Evolutionary conservation across 2,888 invertebrate species (phyloP).

Genomic region (Netelia fuscicornis): DNA sequence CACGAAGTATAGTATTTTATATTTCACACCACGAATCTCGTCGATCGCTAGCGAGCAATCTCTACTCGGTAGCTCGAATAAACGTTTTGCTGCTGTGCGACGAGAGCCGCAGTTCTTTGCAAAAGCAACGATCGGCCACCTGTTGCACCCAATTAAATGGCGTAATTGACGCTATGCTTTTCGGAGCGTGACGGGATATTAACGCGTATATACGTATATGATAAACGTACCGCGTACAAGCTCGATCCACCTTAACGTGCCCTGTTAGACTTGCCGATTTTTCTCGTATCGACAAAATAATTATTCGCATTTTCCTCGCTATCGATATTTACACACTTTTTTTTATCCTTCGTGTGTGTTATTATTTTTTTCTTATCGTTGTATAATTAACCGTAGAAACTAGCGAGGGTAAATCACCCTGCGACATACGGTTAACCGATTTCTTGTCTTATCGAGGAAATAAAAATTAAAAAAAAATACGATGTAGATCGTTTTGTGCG

Average conservation of each 20-base stretch:
- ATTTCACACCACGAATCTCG: conserved; percentile 50
- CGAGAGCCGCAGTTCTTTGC: conserved; percentile 25
- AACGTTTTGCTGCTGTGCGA: conserved; percentile 48
- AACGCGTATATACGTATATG: conserved; percentile 19
- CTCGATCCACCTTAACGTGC: conserved; percentile 11
- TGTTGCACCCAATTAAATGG: conserved; percentile 79
- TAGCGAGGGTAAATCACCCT: conserved; percentile 17
- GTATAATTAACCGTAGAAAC: conserved; percentile 32
- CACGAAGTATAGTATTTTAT: conserved; percentile 6
- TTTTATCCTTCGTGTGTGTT: neutral
- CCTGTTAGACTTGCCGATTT: conserved; percentile 37
- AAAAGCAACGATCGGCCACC: conserved; percentile 62
- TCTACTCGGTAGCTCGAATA: conserved; percentile 35
- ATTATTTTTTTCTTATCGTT: conserved; percentile 24
- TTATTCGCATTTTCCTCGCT: conserved; percentile 42
- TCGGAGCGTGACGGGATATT: conserved; percentile 75
- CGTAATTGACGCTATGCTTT: conserved; percentile 77
- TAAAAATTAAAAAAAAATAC: neutral
- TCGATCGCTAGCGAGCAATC: conserved; percentile 36
- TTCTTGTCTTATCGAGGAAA: neutral
- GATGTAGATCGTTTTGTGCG: neutral
- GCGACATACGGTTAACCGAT: neutral
- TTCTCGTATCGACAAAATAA: conserved; percentile 37
- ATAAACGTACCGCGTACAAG: conserved; percentile 29
- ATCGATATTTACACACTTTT: conserved; percentile 48